A percentile compares a stretch with the other conserved stretches of the same genome.
Evolutionary conservation across 92 coral and sea anemone genomes (phyloP).

Genomic region (Porites lobata): DNA sequence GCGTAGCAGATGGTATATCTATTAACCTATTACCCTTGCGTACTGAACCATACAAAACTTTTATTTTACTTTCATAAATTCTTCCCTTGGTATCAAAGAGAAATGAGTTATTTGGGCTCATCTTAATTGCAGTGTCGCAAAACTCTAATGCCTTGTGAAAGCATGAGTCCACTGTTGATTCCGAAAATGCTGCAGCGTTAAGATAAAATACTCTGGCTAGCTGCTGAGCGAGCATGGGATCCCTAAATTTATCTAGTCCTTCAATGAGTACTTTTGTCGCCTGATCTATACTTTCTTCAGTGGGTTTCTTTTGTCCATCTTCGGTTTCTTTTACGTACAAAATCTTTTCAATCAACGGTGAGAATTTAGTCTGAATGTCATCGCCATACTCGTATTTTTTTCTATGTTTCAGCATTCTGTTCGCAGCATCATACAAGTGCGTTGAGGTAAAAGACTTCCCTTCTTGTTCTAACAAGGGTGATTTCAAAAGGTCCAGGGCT

Average conservation of each 20-base stretch:
- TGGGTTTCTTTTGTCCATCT: conserved; percentile 4
- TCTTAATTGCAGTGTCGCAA: neutral
- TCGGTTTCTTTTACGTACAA: conserved; percentile 9
- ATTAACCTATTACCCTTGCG: neutral
- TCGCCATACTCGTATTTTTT: conserved; percentile 58
- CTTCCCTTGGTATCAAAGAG: conserved; percentile 60
- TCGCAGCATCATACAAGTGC: conserved; percentile 23
- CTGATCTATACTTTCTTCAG: conserved; percentile 24
- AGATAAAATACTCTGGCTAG: conserved; percentile 60
- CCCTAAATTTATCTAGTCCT: conserved; percentile 45
- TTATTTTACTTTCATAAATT: conserved; percentile 44
- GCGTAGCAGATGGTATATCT: neutral
- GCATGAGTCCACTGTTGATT: neutral
- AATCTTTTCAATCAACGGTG: conserved; percentile 59
- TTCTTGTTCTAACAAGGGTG: conserved; percentile 18
- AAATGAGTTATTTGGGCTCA: conserved; percentile 11
- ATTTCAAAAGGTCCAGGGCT: conserved; percentile 23
- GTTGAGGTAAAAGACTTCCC: conserved; percentile 13
- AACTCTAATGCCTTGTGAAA: conserved; percentile 1
- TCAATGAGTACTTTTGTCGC: conserved; percentile 42
- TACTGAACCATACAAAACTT: conserved; percentile 1
- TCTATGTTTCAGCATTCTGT: conserved; percentile 46
- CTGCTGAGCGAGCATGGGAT: conserved; percentile 57
- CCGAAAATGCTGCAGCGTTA: conserved; percentile 22
- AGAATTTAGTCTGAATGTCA: conserved; percentile 46